Evolutionary conservation across 2,797 vertebrate species (phyloP).

Genomic region (Perodicticus potto): DNA sequence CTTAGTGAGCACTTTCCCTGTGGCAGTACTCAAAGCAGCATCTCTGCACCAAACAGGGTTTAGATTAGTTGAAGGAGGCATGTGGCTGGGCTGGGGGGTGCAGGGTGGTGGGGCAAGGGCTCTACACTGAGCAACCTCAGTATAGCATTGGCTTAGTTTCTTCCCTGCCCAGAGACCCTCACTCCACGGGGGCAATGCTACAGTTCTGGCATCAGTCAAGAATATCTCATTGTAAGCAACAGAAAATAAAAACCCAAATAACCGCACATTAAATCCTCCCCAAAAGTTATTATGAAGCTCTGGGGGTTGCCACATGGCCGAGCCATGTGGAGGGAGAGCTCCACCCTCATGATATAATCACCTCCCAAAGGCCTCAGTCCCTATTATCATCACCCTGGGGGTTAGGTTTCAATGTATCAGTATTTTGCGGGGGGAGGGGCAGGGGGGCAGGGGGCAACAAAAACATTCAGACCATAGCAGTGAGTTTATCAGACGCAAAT

Average conservation of each 20-base stretch:
- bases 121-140: background rate
- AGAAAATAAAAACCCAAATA: background rate
- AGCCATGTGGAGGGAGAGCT: background rate
- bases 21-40: background rate
- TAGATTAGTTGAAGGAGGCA: accelerated
- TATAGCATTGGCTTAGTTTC: background rate
- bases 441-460: too few relatives aligned
- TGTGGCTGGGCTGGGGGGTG: background rate
- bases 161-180: background rate
- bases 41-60: accelerated
- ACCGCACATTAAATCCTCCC: background rate
- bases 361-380: background rate
- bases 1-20: background rate
- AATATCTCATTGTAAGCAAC: background rate
- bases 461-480: background rate
- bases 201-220: background rate
- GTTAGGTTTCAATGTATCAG: background rate
- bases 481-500: constrained; percentile 70
- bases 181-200: background rate
- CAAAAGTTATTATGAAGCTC: background rate
- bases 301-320: background rate
- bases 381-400: too few relatives aligned
- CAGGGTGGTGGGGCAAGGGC: background rate
- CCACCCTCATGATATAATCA: background rate
- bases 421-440: background rate